Conservation (phyloP, 2,888 invertebrate genomes). For the Charanyca ferruginea region DNA sequence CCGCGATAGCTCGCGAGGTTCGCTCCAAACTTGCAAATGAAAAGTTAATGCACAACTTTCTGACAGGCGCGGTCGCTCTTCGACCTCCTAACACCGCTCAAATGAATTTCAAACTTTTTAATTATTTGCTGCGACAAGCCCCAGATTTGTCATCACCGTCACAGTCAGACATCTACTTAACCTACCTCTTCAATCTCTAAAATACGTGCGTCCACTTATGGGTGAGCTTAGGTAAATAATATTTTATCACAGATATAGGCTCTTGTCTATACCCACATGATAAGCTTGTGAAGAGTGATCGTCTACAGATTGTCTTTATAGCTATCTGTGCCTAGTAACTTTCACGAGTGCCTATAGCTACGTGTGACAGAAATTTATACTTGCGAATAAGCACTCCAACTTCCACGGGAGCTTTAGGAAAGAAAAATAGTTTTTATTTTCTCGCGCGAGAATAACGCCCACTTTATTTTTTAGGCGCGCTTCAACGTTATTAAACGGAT, state of each 20-base stretch:
- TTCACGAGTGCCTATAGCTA: conserved; percentile 54
- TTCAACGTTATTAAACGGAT: conserved; percentile 67
- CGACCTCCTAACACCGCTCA: conserved; percentile 76
- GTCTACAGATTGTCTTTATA: conserved; percentile 58
- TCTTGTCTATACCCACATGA: conserved; percentile 42
- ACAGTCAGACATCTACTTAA: conserved; percentile 43
- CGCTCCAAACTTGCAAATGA: conserved; percentile 86
- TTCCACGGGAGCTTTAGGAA: conserved; percentile 63
- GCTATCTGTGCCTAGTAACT: conserved; percentile 51
- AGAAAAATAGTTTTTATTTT: conserved; percentile 70
- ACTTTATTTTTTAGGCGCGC: conserved; percentile 65
- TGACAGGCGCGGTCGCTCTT: conserved; percentile 80
- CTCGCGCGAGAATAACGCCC: conserved; percentile 55
- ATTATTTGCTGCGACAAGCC: conserved; percentile 78
- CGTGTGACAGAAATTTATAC: conserved; percentile 73
- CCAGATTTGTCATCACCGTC: conserved; percentile 72
- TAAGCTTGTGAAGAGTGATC: conserved; percentile 45
- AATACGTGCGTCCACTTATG: conserved; percentile 3
- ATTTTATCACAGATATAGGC: conserved; percentile 5
- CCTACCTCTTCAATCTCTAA: conserved; percentile 9
- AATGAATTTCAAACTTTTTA: conserved; percentile 84
- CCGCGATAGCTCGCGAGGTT: conserved; percentile 75
- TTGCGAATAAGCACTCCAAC: conserved; percentile 70
- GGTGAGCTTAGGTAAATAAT: conserved; percentile 18
- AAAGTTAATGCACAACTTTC: conserved; percentile 87